Evolutionary conservation across 1,140 invertebrate genomes (phyloP).

Genomic region (Zaprionus lachaisei): DNA sequence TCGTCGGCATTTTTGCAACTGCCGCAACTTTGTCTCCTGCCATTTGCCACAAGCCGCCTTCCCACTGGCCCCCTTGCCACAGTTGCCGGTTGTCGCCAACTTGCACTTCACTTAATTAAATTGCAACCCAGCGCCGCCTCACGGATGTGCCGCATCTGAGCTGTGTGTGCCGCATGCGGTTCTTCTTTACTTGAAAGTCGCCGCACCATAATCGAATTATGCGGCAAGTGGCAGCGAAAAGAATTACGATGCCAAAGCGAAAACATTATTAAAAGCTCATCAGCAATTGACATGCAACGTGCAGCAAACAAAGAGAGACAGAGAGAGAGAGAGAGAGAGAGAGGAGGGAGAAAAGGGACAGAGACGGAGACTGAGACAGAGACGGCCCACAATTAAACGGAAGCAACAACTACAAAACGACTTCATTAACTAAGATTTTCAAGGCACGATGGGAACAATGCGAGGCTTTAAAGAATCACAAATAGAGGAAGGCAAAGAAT

Average conservation of each 20-base stretch:
- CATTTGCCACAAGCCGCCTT: constrained; percentile 7
- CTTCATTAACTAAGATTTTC: constrained; percentile 75
- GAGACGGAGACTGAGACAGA: constrained; percentile 25
- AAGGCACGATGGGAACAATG: constrained; percentile 34
- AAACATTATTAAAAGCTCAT: constrained; percentile 82
- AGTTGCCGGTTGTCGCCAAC: constrained; percentile 32
- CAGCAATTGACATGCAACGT: constrained; percentile 76
- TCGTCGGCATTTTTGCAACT: constrained; percentile 68
- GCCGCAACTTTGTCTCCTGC: constrained; percentile 32
- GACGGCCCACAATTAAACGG: constrained; percentile 74
- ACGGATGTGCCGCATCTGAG: constrained; percentile 57
- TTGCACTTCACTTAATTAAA: constrained; percentile 80
- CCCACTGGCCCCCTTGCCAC: not conserved
- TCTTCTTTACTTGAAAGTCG: constrained; percentile 66
- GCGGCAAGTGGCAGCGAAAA: constrained; percentile 68
- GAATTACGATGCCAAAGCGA: constrained; percentile 77
- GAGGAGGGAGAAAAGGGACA: constrained; percentile 17
- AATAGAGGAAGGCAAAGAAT: not conserved
- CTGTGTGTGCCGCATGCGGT: constrained; percentile 9
- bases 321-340: not conserved
- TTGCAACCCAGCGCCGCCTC: constrained; percentile 71
- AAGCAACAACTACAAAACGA: constrained; percentile 74
- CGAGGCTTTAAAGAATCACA: constrained; percentile 19
- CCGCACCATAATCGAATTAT: constrained; percentile 79
- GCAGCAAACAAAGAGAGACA: not conserved